phyloP scores from a whole-genome alignment of 2,113 vertebrate species.

The Naja naja region DNA sequence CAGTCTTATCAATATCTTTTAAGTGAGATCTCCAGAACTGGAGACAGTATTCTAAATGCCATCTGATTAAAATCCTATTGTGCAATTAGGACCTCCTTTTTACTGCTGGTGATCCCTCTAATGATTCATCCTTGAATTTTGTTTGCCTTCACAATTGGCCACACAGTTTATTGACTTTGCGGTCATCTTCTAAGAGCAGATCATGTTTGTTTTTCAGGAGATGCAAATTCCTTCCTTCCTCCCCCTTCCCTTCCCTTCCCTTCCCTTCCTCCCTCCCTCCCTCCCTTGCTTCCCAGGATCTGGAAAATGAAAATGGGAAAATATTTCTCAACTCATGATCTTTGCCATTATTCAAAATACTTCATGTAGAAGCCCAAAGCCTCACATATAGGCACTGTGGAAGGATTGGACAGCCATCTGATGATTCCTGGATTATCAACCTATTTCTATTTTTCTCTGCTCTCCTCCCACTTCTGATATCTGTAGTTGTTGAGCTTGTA shows the following conservation, averaged over 20 bases:
- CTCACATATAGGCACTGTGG: neutral
- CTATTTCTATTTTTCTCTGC: neutral
- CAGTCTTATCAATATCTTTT: too few relatives aligned
- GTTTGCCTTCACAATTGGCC: neutral
- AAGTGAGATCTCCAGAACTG: neutral
- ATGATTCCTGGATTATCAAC: neutral
- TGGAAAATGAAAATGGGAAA: neutral
- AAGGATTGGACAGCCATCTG: neutral
- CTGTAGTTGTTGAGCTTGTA: neutral
- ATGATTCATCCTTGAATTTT: neutral
- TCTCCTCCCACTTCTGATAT: neutral
- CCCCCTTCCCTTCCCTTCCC: neutral
- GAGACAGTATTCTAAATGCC: neutral
- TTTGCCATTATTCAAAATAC: neutral
- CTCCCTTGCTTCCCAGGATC: neutral
- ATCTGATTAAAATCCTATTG: neutral
- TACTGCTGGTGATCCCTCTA: neutral
- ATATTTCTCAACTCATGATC: neutral
- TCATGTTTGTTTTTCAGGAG: too few relatives aligned
- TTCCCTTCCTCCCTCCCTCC: neutral
- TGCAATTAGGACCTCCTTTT: neutral
- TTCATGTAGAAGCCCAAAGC: neutral
- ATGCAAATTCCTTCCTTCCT: neutral
- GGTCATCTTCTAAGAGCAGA: neutral
- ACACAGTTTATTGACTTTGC: neutral